Conservation (phyloP, 1,140 invertebrate genomes). For the Alviniconcha marisindica region DNA sequence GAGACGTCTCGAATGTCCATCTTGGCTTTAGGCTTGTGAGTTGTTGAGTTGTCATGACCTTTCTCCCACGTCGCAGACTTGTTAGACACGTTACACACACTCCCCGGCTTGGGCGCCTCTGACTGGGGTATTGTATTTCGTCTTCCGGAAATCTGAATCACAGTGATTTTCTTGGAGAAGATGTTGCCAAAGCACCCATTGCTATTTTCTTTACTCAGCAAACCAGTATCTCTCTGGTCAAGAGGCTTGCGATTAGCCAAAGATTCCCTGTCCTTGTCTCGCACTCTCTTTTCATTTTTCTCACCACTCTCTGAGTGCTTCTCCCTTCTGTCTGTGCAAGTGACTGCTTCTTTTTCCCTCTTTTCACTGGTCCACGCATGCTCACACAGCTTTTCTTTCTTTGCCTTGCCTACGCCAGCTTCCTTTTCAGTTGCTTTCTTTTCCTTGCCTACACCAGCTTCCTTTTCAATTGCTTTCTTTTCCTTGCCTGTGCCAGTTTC, state of each 20-base stretch:
- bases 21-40: constrained; percentile 1
- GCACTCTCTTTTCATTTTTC: constrained; percentile 16
- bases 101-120: neutral
- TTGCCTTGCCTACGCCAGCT: neutral
- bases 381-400: neutral
- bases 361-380: neutral
- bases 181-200: constrained; percentile 57
- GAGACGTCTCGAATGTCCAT: neutral
- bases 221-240: constrained; percentile 27
- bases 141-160: constrained; percentile 24
- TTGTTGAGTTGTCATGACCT: constrained; percentile 12
- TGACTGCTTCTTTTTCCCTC: neutral
- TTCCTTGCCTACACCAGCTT: too few relatives aligned
- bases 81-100: neutral
- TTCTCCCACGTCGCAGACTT: constrained; percentile 46
- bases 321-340: neutral
- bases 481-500: too few relatives aligned
- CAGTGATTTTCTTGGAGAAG: constrained; percentile 51
- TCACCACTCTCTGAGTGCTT: neutral
- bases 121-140: neutral
- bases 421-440: neutral
- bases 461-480: neutral
- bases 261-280: neutral
- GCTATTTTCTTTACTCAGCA: constrained; percentile 33
- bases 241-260: neutral